phyloP scores from a whole-genome alignment of 2,797 vertebrate genomes.

The Pangasius djambal region DNA sequence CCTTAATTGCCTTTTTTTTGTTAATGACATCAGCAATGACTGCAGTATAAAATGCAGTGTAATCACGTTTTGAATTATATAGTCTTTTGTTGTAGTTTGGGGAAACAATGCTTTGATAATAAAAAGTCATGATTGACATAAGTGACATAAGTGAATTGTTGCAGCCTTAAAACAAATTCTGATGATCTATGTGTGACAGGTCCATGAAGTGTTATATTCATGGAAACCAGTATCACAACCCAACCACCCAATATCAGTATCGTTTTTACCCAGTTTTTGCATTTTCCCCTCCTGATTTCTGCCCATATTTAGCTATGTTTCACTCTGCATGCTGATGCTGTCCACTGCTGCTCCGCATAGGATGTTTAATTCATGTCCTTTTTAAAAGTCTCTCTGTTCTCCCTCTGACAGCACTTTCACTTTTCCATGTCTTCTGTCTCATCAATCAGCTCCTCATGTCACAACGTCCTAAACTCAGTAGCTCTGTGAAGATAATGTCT shows the following conservation, averaged over 20 bases:
- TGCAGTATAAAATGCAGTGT: not conserved
- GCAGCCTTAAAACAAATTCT: not conserved
- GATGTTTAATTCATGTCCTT: not conserved
- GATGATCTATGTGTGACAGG: not conserved
- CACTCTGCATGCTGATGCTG: not conserved
- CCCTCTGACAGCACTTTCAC: not conserved
- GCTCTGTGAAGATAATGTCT: not conserved
- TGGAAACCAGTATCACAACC: not conserved
- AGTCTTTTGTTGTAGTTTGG: not conserved
- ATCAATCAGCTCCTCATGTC: constrained; percentile 33
- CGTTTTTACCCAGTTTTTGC: not conserved
- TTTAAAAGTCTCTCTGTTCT: constrained; percentile 28
- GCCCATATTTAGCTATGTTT: not conserved
- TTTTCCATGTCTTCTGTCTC: constrained; percentile 22
- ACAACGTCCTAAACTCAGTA: constrained; percentile 27
- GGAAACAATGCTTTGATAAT: not conserved
- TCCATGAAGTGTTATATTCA: not conserved
- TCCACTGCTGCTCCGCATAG: not conserved
- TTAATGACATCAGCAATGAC: not conserved
- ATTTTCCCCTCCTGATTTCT: not conserved
- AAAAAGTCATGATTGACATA: not conserved
- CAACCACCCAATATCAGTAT: not conserved
- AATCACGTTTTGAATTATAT: not conserved
- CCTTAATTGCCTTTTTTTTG: not conserved
- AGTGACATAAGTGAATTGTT: not conserved